Evolutionary conservation across 2,888 invertebrate genomes (phyloP), one percentile per base, ranked within the genome.

Genomic region (Malthinus seriepunctatus): DNA sequence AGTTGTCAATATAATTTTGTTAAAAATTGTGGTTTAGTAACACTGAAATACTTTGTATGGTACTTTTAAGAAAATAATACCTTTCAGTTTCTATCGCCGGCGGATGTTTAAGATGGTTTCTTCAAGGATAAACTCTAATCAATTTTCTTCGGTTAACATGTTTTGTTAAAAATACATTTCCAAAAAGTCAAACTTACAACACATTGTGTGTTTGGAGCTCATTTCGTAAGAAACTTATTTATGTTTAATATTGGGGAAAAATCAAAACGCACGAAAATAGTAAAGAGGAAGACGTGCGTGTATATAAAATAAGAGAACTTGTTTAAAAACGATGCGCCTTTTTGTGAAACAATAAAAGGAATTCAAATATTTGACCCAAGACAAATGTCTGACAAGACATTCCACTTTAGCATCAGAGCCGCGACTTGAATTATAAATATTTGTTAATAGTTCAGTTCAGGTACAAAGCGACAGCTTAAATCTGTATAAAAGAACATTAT

Each of bases 371-470:
- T 73, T 71, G 69, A 72, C 70, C 69, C 69, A 66, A 71, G 73
- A 76, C 74, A 75, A 74, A 76, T 75, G 73, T 70, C 72, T 67
- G 71, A 76, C 76, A 76, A 73, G 76, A 74, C 72, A 76, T 75
- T 75, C 76, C 76, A 76, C 76, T 76, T 75, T 75, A 72, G 68
- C 62, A 23, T 23, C 23, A 65, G 66, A 61, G 63, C 69, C 60
- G 64, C 53, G 71, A 65, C 71, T 70, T 70, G 72, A 73, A 72
- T 73, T 74, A 75, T 74, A 74, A 74, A 75, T 75, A 74, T 76
- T 75, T 75, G 73, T 73, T 73, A 71, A 73, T 73, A 71, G 71
- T 68, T 69, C 67, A 65, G 67, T 69, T 64, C 66, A 69, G 69
- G 69, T 71, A 71, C 66, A 48, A 55, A 34, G 31, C 37, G 12